These are phyloP conservation scores for Magallana nippona DNA, from an alignment of 2,888 invertebrate species.

Conservation along the genomic window DNA sequence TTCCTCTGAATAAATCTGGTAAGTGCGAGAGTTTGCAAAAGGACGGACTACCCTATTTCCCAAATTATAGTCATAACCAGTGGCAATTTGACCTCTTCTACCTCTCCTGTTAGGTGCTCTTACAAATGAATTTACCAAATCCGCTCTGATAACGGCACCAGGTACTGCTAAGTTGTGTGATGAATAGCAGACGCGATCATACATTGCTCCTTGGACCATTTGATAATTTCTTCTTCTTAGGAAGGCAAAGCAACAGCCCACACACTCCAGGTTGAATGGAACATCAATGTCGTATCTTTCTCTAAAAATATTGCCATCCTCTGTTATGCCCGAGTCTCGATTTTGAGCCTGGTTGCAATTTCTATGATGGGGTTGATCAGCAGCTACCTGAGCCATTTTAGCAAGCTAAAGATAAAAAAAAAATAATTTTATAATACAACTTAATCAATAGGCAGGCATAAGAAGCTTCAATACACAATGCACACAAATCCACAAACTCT, in stretches of 20 bases:
- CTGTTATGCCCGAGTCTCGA: background rate
- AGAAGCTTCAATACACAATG: too few species aligned
- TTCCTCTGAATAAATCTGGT: background rate
- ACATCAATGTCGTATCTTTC: background rate
- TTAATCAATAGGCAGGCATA: too few species aligned
- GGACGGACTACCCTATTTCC: background rate
- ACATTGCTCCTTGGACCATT: background rate
- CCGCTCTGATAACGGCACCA: background rate
- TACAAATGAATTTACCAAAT: background rate
- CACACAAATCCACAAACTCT: too few species aligned
- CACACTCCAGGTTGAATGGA: background rate
- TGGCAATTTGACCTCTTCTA: background rate
- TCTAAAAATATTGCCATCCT: background rate
- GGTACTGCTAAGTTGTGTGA: background rate
- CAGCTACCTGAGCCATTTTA: background rate
- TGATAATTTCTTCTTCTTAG: background rate
- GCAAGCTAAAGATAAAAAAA: too few species aligned
- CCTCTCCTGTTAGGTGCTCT: background rate
- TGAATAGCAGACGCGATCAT: background rate
- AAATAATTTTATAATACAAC: too few species aligned
- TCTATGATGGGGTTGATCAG: background rate
- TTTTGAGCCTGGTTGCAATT: background rate
- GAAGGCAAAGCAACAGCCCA: slow-evolving; percentile 9
- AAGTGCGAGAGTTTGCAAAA: background rate
- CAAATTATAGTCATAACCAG: slow-evolving; percentile 1